A percentile compares a stretch with the other conserved stretches of the same genome.
Evolutionary conservation across 2,888 invertebrate species (phyloP).

Genomic region (Doris montereyensis): DNA sequence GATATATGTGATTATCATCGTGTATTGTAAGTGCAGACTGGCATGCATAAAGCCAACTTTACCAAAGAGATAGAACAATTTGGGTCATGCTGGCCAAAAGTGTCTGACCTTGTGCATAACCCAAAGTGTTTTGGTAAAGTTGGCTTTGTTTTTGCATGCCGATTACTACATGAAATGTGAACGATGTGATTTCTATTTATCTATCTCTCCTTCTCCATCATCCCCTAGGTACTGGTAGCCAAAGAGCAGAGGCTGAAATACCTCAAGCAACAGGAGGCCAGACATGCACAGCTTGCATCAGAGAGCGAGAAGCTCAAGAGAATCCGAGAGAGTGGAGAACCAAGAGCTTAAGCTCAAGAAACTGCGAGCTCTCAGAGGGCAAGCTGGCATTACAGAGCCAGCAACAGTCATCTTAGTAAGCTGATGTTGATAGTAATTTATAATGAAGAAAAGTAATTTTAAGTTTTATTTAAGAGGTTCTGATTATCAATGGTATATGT

Average conservation of each 20-base stretch:
- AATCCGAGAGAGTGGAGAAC: conserved; percentile 91
- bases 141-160: too few species aligned
- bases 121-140: too few species aligned
- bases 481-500: too few species aligned
- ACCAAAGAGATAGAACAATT: too few species aligned
- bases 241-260: conserved; percentile 94
- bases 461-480: too few species aligned
- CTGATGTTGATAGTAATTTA: too few species aligned
- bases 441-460: too few species aligned
- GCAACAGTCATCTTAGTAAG: conserved; percentile 73
- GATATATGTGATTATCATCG: too few species aligned
- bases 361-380: conserved; percentile 91
- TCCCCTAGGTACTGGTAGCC: conserved; percentile 81
- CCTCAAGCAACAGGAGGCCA: conserved; percentile 92
- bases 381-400: conserved; percentile 90
- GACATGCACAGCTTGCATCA: conserved; percentile 78
- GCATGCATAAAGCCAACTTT: too few species aligned
- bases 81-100: too few species aligned
- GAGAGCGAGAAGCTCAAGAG: conserved; percentile 90
- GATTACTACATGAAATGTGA: neutral
- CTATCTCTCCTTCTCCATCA: neutral
- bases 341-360: conserved; percentile 95
- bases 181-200: neutral
- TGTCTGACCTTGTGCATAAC: too few species aligned
- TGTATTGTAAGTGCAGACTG: too few species aligned